These are phyloP conservation scores for Hypolimnas misippus DNA, from an alignment of 2,888 invertebrate genomes.

Conservation along the genomic window DNA sequence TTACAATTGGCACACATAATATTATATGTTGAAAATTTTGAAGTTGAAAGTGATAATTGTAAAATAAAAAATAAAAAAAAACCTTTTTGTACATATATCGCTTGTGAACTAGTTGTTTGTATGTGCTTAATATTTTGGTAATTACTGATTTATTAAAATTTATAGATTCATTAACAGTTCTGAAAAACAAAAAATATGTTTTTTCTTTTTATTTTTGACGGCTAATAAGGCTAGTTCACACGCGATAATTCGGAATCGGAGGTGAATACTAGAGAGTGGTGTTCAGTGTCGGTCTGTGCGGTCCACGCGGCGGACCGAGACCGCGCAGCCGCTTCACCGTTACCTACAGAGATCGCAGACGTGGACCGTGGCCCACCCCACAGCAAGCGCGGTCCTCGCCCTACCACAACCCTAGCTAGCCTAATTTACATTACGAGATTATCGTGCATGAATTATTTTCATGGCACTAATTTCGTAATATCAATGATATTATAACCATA, in stretches of 20 bases:
- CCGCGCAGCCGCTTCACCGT: slow-evolving; percentile 57
- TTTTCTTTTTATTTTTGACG: neutral
- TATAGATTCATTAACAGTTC: neutral
- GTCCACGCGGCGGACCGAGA: slow-evolving; percentile 63
- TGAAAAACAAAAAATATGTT: neutral
- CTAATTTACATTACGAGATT: slow-evolving; percentile 4
- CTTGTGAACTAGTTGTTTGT: too few species aligned
- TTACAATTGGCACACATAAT: slow-evolving; percentile 5
- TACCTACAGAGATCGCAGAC: slow-evolving; percentile 81
- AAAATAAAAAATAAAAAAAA: too few species aligned
- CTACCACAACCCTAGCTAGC: slow-evolving; percentile 33
- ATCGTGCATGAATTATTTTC: neutral
- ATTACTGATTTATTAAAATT: neutral
- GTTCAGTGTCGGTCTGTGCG: slow-evolving; percentile 50
- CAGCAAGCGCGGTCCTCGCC: slow-evolving; percentile 62
- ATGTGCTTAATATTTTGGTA: too few species aligned
- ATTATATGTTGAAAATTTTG: neutral
- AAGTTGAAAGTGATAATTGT: slow-evolving; percentile 1
- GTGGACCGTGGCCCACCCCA: slow-evolving; percentile 70
- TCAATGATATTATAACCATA: too few species aligned
- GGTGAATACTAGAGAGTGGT: slow-evolving; percentile 12
- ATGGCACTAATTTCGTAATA: neutral
- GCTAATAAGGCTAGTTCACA: neutral
- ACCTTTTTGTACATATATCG: too few species aligned
- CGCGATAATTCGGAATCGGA: neutral